A percentile compares a stretch with the other conserved stretches of the same genome.
phyloP scores from a whole-genome alignment of 2,888 invertebrate species.

The Pediacus dermestoides region DNA sequence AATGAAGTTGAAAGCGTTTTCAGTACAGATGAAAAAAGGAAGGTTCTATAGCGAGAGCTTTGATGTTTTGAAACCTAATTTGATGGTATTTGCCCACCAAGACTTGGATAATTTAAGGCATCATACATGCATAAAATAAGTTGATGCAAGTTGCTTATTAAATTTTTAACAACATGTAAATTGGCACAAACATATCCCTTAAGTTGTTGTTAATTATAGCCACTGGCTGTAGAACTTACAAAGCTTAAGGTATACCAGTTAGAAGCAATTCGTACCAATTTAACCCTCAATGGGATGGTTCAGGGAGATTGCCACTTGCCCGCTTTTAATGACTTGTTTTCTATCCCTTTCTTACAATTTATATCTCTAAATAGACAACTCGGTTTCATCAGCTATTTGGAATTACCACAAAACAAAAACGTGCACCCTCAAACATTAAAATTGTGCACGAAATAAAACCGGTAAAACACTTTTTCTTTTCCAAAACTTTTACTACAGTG shows the following conservation, averaged over 20 bases:
- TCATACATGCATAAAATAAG: too few relatives aligned
- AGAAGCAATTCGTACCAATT: constrained; percentile 35
- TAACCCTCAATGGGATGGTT: constrained; percentile 31
- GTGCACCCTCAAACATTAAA: too few relatives aligned
- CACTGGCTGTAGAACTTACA: constrained; percentile 21
- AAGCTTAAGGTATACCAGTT: constrained; percentile 34
- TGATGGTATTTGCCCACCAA: too few relatives aligned
- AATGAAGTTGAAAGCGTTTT: too few relatives aligned
- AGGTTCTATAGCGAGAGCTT: too few relatives aligned
- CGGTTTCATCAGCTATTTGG: constrained; percentile 22
- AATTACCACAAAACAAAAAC: constrained; percentile 5
- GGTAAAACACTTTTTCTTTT: too few relatives aligned
- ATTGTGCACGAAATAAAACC: too few relatives aligned
- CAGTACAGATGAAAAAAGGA: too few relatives aligned
- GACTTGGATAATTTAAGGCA: too few relatives aligned
- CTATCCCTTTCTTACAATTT: constrained; percentile 31
- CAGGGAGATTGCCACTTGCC: constrained; percentile 38
- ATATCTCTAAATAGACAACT: constrained; percentile 26
- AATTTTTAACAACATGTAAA: constrained; percentile 15
- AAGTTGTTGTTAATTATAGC: constrained; percentile 30
- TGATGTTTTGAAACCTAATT: too few relatives aligned
- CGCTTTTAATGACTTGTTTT: constrained; percentile 39
- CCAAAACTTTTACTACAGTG: too few relatives aligned
- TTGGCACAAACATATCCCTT: constrained; percentile 27
- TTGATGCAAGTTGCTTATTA: too few relatives aligned